phyloP scores from a whole-genome alignment of 2,797 vertebrate species.

The Hephaestus fuliginosus region DNA sequence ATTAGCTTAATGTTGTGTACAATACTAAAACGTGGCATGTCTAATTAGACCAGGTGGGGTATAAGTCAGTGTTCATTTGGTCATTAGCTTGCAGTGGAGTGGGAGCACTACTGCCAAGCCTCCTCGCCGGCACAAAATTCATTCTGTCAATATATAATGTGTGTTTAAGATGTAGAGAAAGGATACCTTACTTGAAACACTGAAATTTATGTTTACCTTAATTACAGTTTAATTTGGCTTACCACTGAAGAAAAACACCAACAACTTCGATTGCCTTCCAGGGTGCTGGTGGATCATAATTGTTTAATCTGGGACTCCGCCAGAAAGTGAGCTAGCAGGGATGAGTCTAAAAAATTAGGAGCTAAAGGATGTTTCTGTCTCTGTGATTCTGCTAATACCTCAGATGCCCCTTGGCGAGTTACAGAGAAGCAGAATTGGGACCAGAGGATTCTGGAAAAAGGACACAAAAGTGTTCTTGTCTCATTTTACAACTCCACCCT shows the following conservation, averaged over 20 bases:
- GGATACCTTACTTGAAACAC: slow-evolving; percentile 28
- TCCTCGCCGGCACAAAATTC: background rate
- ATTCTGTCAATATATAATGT: slow-evolving; percentile 27
- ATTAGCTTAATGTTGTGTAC: slow-evolving; percentile 76
- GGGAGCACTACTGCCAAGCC: slow-evolving; percentile 17
- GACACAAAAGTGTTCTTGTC: slow-evolving; percentile 33
- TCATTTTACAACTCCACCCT: slow-evolving; percentile 19
- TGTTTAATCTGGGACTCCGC: slow-evolving; percentile 25
- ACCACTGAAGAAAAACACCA: slow-evolving; percentile 22
- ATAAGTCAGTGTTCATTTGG: slow-evolving; percentile 65
- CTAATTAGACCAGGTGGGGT: slow-evolving; percentile 73
- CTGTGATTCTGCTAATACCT: slow-evolving; percentile 42
- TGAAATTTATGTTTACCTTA: slow-evolving; percentile 49
- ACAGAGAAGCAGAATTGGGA: slow-evolving; percentile 35
- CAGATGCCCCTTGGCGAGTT: slow-evolving; percentile 32
- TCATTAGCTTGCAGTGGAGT: slow-evolving; percentile 44
- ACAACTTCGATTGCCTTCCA: slow-evolving; percentile 35
- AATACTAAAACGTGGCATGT: slow-evolving; percentile 57
- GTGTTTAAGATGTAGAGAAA: slow-evolving; percentile 33
- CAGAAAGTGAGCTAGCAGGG: slow-evolving; percentile 11
- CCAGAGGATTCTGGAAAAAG: slow-evolving; percentile 26
- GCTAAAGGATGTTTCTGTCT: slow-evolving; percentile 38
- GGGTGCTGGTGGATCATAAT: slow-evolving; percentile 14
- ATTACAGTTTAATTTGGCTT: slow-evolving; percentile 55
- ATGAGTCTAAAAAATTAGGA: slow-evolving; percentile 6